phyloP scores from a whole-genome alignment of 2,888 invertebrate genomes.

The Papilio elwesi region DNA sequence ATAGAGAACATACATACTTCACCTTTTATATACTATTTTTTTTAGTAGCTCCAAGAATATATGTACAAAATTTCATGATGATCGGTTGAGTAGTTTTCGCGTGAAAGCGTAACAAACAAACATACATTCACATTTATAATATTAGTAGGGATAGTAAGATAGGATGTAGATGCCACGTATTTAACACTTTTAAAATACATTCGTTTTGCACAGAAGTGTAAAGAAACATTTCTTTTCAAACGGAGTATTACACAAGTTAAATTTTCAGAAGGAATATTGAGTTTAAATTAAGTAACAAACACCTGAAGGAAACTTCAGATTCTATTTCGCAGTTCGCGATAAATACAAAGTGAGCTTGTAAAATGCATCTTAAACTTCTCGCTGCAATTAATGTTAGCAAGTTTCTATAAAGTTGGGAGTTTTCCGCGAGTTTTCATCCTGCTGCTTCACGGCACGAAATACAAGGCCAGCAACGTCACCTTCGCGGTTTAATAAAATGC shows the following conservation, averaged over 20 bases:
- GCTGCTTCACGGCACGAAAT: constrained; percentile 30
- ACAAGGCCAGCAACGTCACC: constrained; percentile 24
- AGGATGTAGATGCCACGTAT: too few relatives aligned
- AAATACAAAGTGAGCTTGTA: constrained; percentile 47
- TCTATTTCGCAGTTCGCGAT: constrained; percentile 39
- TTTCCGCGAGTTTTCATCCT: constrained; percentile 35
- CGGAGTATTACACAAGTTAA: not conserved
- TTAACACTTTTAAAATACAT: too few relatives aligned
- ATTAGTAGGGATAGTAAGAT: too few relatives aligned
- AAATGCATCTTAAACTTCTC: constrained; percentile 48
- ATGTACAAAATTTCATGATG: too few relatives aligned
- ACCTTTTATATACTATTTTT: too few relatives aligned
- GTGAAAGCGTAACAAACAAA: too few relatives aligned
- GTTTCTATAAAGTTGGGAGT: constrained; percentile 32
- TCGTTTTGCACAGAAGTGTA: too few relatives aligned
- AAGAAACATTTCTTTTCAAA: constrained; percentile 2
- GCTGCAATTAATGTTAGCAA: constrained; percentile 55
- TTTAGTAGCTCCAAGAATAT: too few relatives aligned
- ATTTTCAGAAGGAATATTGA: constrained; percentile 6
- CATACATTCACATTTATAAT: too few relatives aligned
- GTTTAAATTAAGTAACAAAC: constrained; percentile 35
- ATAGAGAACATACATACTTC: too few relatives aligned
- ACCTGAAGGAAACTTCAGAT: constrained; percentile 34
- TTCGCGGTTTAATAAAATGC: constrained; percentile 32
- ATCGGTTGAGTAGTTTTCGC: too few relatives aligned